phyloP scores from a whole-genome alignment of 2,888 invertebrate species.

The Leptinotarsa peninsularis region DNA sequence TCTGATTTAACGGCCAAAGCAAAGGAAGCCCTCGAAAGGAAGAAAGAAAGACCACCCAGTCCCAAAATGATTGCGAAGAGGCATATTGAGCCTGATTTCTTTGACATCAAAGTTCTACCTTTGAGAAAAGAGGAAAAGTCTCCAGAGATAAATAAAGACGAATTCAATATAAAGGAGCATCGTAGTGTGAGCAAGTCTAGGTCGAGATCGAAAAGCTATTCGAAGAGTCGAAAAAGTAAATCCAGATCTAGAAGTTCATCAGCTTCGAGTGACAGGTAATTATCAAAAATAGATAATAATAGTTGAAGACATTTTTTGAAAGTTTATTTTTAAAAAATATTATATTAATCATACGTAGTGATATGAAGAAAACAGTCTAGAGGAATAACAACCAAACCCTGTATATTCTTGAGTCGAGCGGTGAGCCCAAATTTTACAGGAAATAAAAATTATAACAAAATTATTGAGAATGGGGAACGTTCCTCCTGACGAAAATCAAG shows the following conservation, averaged over 20 bases:
- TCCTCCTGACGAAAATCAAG: no score
- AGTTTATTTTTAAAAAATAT: not conserved
- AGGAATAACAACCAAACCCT: no score
- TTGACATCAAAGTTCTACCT: constrained; percentile 61
- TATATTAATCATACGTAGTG: no score
- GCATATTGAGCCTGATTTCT: constrained; percentile 59
- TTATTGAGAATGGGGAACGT: no score
- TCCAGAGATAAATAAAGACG: constrained; percentile 51
- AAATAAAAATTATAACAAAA: no score
- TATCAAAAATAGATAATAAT: not conserved
- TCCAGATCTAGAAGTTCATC: constrained; percentile 67
- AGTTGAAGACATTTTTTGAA: not conserved
- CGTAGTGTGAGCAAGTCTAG: constrained; percentile 51
- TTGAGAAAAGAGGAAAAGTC: constrained; percentile 52
- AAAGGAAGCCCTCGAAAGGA: constrained; percentile 75
- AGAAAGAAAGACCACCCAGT: constrained; percentile 56
- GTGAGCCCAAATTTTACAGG: no score
- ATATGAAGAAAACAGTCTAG: no score
- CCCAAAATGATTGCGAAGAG: constrained; percentile 46
- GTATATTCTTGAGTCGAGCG: no score
- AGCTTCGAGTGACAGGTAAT: constrained; percentile 65
- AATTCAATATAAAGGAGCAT: constrained; percentile 51
- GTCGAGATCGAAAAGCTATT: constrained; percentile 56
- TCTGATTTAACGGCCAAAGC: constrained; percentile 78
- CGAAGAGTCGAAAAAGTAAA: constrained; percentile 52